Base-by-base conservation (phyloP, 2,888 invertebrate genomes). In the Euzetes globulus region DNA sequence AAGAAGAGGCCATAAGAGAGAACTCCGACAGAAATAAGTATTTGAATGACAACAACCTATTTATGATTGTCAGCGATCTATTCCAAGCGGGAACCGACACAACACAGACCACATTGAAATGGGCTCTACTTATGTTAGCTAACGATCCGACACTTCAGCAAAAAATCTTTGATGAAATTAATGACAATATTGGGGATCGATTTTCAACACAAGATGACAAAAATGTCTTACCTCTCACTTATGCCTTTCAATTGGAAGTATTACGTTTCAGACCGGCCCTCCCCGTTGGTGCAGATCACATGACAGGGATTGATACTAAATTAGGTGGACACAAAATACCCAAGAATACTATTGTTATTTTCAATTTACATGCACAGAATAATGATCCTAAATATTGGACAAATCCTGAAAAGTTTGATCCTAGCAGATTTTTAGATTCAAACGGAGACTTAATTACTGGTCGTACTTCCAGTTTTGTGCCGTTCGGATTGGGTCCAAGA, bases 31-130 rank as follows among this genome's bases (percentile, higher is more conserved):
- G n/a, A 41, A 41, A 13, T 19, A 41, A 29, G 41, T 41, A 68
- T 15, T 19, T 45, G 15, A 73, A 37, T 5, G 41, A 65, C 0
- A 13, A 19, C 25, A 73, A 73, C 27, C 19, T 71, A 17, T 19
- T 5, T 5, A n/a, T 60, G 9, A 41, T 47, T 25, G 25, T 29
- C 27, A 22, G 37, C 22, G 73, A 73, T 29, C 47, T 73, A 25
- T 73, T 71, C 52, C 22, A 41, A 11, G 73, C 71, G 13, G 71
- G 71, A 7, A 71, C 50, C n/a, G 73, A 73, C 15, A 73, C 71
- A 2, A 73, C 71, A 1, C 25, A 65, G 27, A 71, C 47, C 2
- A 17, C 73, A 25, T 0, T 73, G 73, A 41, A 22, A n/a, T 73
- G 73, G 73, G 25, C 37, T 27, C 22, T 65, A 33, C 65, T 65